Base-by-base conservation (phyloP, 1,140 invertebrate genomes). In the Caenorhabditis latens region DNA sequence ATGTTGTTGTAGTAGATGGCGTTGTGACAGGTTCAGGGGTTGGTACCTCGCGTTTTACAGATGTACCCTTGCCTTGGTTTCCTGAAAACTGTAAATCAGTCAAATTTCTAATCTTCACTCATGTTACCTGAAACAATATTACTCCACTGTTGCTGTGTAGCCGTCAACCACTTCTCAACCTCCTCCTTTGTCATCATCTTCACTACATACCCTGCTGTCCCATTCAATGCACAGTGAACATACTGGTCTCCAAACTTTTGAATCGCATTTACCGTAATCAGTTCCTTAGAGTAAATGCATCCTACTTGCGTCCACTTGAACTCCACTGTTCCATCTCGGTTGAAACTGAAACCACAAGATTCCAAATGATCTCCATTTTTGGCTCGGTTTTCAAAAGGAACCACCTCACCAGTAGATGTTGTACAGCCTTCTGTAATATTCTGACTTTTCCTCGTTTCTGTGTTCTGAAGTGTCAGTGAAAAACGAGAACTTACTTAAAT, bases 161-260 rank as follows among this genome's bases (percentile, higher is more conserved):
- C 32, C 57, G 63, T 85, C 14, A 85, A 43, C 84, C 84, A 85
- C 0, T 53, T 58, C 14, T 55, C 46, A 14, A 85, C 67, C 50
- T 85, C 84, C 16, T 75, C 63, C 21, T 21, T 67, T 43, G 84
- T 85, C 84, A 85, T 50, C n/a, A 71, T 19, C 46, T 67, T 85
- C 16, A 53, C 65, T 3, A 85, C 42, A 40, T 85, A 85, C 21
- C 63, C 46, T 57, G 19, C 32, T 19, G 71, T 50, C n/a, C 84
- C 84, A 40, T 85, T 85, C 16, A 65, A 16, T 19, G 65, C 84
- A 79, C 84, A 85, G 42, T 85, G 67, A 55, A 85, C 67, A 32
- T 75, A 85, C 1, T 85, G 50, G 0, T 63, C 84, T 40, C 67
- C 67, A 79, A 85, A 53, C 32, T 53, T 13, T 24, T 85, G 84